phyloP scores from a whole-genome alignment of 2,888 invertebrate genomes.

The Alentia gelatinosa region DNA sequence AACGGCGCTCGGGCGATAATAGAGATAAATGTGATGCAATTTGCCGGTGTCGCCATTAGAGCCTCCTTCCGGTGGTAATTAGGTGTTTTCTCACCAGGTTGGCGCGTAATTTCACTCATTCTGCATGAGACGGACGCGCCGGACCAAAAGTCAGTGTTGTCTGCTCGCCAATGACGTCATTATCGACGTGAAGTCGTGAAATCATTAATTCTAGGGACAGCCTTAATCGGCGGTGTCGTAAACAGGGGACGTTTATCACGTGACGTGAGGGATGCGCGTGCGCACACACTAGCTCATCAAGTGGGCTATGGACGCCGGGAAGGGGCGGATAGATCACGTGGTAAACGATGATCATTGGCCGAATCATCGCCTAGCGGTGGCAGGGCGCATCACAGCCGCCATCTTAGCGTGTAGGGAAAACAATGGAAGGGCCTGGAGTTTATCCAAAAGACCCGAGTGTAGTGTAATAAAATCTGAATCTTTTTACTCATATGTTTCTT shows the following conservation, averaged over 20 bases:
- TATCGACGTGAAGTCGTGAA: constrained; percentile 33
- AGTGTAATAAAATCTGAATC: too few species aligned
- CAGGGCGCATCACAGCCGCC: background rate
- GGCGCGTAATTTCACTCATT: constrained; percentile 53
- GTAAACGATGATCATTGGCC: constrained; percentile 1
- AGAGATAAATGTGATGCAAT: constrained; percentile 44
- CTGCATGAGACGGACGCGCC: background rate
- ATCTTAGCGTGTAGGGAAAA: background rate
- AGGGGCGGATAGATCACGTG: constrained; percentile 13
- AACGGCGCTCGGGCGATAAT: constrained; percentile 1
- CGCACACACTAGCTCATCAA: background rate
- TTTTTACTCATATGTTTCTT: too few species aligned
- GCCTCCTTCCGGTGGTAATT: background rate
- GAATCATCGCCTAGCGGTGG: background rate
- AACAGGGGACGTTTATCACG: background rate
- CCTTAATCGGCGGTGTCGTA: constrained; percentile 37
- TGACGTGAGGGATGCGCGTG: background rate
- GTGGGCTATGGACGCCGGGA: background rate
- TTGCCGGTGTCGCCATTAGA: constrained; percentile 25
- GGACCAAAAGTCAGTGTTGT: constrained; percentile 43
- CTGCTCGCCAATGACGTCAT: constrained; percentile 39
- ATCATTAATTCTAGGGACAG: constrained; percentile 35
- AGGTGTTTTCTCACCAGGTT: constrained; percentile 24
- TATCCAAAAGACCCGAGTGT: too few species aligned
- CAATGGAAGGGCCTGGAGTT: too few species aligned